Evolutionary conservation across 2,888 invertebrate species (phyloP).

Genomic region (Hydrotaea diabolus): DNA sequence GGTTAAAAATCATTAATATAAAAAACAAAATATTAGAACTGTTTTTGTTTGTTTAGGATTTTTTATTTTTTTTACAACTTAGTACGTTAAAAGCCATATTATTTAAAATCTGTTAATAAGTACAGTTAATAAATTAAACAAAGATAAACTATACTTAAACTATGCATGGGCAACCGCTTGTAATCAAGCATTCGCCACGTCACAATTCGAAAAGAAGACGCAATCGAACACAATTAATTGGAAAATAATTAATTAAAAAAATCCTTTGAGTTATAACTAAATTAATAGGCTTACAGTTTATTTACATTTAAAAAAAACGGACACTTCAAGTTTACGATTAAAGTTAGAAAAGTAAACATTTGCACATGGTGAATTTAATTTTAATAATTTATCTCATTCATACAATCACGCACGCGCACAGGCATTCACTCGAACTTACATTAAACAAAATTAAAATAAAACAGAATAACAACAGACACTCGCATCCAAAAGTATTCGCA

Average conservation of each 20-base stretch:
- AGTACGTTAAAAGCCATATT: conserved; percentile 52
- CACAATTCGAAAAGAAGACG: too few species aligned
- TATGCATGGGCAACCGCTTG: too few species aligned
- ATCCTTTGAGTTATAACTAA: conserved; percentile 40
- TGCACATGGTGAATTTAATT: background rate
- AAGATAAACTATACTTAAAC: background rate
- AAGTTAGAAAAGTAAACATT: conserved; percentile 40
- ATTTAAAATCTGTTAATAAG: conserved; percentile 72
- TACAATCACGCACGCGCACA: background rate
- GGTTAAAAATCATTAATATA: background rate
- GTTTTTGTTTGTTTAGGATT: conserved; percentile 9
- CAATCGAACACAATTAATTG: background rate
- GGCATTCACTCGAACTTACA: conserved; percentile 17
- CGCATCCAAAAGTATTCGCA: conserved; percentile 9
- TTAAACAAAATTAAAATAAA: background rate
- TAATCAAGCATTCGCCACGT: too few species aligned
- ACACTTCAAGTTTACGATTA: conserved; percentile 38
- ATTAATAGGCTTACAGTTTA: conserved; percentile 68
- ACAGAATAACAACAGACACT: conserved; percentile 21
- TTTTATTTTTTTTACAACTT: conserved; percentile 45
- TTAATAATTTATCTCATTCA: conserved; percentile 13
- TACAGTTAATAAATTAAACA: conserved; percentile 78
- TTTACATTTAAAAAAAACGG: conserved; percentile 65
- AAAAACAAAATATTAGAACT: background rate
- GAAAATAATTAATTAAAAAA: background rate